phyloP scores from a whole-genome alignment of 2,888 invertebrate genomes.

The Apomyelois bistriatella region DNA sequence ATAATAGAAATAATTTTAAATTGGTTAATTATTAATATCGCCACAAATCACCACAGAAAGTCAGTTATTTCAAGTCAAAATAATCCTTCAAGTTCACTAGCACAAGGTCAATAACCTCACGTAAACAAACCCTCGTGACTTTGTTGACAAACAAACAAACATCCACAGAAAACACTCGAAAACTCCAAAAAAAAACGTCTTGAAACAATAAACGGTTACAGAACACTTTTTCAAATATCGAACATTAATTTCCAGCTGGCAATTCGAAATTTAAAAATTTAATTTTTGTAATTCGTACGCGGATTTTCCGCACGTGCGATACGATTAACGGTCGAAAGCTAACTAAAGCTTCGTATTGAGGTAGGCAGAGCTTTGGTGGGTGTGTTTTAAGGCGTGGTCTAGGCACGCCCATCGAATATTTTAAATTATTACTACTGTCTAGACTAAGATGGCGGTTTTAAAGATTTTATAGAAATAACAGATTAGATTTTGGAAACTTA shows the following conservation, averaged over 20 bases:
- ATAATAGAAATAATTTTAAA: no score
- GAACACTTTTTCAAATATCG: slow-evolving; percentile 11
- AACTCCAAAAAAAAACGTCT: slow-evolving; percentile 5
- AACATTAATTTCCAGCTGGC: neutral
- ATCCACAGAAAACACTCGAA: no score
- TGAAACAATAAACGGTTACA: neutral
- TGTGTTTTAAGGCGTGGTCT: slow-evolving; percentile 23
- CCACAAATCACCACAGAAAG: neutral
- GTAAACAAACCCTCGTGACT: slow-evolving; percentile 32
- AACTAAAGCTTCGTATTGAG: slow-evolving; percentile 18
- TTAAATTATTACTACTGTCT: slow-evolving; percentile 31
- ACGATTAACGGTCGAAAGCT: neutral
- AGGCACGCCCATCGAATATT: slow-evolving; percentile 21
- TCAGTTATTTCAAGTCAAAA: slow-evolving; percentile 4
- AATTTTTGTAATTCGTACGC: neutral
- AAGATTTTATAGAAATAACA: neutral
- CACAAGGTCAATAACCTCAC: slow-evolving; percentile 27
- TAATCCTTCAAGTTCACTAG: slow-evolving; percentile 11
- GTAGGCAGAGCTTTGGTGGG: slow-evolving; percentile 18
- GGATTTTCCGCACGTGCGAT: neutral
- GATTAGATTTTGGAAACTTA: neutral
- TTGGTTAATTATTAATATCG: neutral
- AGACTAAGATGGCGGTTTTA: slow-evolving; percentile 33
- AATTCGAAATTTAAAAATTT: neutral
- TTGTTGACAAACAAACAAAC: slow-evolving; percentile 47